Evolutionary conservation across 1,140 invertebrate species (phyloP).

Genomic region (Macrocentrus cingulum): DNA sequence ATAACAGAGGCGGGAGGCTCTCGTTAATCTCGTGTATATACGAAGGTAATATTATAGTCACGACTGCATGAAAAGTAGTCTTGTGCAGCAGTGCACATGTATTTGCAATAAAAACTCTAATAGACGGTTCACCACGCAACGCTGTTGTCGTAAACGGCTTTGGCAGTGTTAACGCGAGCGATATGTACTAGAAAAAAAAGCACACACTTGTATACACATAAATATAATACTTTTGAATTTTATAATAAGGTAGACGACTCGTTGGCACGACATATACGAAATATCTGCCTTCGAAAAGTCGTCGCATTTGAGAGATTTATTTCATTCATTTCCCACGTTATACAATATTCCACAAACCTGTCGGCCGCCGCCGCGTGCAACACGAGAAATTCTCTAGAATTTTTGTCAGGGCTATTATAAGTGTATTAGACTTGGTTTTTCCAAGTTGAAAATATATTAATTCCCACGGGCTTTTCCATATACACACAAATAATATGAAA

Average conservation of each 20-base stretch:
- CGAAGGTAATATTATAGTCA: neutral
- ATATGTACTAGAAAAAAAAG: neutral
- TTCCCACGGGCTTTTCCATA: too few relatives aligned
- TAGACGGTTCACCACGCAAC: neutral
- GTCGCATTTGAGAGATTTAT: neutral
- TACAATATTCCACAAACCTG: too few relatives aligned
- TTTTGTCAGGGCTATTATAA: too few relatives aligned
- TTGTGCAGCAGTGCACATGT: neutral
- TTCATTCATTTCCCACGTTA: neutral
- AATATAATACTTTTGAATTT: slow-evolving; percentile 15
- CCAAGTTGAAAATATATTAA: too few relatives aligned
- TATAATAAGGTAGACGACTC: slow-evolving; percentile 29
- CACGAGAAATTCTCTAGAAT: too few relatives aligned
- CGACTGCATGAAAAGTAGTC: neutral
- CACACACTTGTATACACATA: neutral
- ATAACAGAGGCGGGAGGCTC: neutral
- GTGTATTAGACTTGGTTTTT: too few relatives aligned
- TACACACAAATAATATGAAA: slow-evolving; percentile 16
- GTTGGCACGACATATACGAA: slow-evolving; percentile 10
- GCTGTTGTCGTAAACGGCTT: neutral
- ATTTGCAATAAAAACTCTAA: neutral
- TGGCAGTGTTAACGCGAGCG: neutral
- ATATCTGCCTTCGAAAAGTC: neutral
- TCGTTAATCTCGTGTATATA: neutral
- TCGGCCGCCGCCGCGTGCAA: too few relatives aligned